Evolutionary conservation across 2,797 vertebrate genomes (phyloP), one percentile per base, ranked within the genome.

Genomic region (Ctenosaura bakeri): DNA sequence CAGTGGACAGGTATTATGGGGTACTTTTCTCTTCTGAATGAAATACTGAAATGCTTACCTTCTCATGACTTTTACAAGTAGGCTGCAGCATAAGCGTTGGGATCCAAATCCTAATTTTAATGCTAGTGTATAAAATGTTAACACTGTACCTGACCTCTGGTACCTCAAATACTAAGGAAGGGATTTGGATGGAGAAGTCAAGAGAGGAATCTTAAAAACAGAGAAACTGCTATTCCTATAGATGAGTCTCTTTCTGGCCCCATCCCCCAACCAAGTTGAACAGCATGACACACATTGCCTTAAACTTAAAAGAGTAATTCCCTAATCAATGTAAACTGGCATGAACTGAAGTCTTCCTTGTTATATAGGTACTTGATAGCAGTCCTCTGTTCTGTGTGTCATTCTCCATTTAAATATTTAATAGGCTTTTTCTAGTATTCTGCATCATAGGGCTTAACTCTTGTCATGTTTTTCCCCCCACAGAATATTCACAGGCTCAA

Each of bases 401-500:
- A 50, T 22, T 83, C 29, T 84, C n/a, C 9, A 24, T 79, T n/a
- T 32, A 85, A 62, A 42, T 81, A 29, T 89, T 20, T 86, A 42
- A 35, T 87, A 20, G 14, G 46, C 16, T 92, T 80, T 24, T 85
- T 32, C 13, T 89, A 66, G 66, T 93, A 84, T 42, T 92, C 83
- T 88, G n/a, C 52, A 82, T 88, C 18, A 46, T 90, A 12, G 87
- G 78, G 54, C 54, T 89, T 89, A 64, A 88, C 62, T 46, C 42
- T 42, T 85, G 1, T 95, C 64, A 82, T 35, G 83, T 10, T 94
- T 91, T 91, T 90, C 95, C 88, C 90, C 95, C 88, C 88, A 1
- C 88, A 99, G 99, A 96, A 99, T 99, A 96, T 99, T 99, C 95
- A 99, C 98, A 4, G 99, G 99, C 87, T 99, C 99, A 76, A 99